These are phyloP conservation scores for Choreutis nemorana DNA, from an alignment of 2,888 invertebrate genomes.

Conservation along the genomic window DNA sequence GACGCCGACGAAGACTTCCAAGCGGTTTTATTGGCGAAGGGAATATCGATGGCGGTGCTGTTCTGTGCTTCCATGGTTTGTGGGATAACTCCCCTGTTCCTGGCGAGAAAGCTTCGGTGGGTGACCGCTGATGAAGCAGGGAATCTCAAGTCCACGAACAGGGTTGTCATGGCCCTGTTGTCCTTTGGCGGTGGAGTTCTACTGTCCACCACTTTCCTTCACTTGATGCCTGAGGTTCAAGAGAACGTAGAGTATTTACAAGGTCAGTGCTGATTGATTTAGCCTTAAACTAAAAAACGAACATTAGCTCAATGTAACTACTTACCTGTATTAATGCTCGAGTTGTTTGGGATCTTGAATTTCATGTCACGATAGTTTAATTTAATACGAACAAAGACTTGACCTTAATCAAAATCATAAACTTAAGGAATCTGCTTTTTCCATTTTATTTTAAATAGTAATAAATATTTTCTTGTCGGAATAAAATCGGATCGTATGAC, in stretches of 20 bases:
- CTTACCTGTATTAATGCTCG: too few species aligned
- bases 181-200: constrained; percentile 89
- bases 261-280: constrained; percentile 47
- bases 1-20: constrained; percentile 33
- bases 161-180: constrained; percentile 68
- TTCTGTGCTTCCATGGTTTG: constrained; percentile 78
- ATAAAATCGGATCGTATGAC: too few species aligned
- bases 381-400: too few species aligned
- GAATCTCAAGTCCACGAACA: constrained; percentile 52
- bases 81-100: constrained; percentile 76
- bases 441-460: too few species aligned
- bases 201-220: constrained; percentile 81
- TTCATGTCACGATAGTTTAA: too few species aligned
- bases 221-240: constrained; percentile 80
- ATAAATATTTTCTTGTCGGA: too few species aligned
- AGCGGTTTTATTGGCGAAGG: constrained; percentile 73
- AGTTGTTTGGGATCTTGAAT: too few species aligned
- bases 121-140: constrained; percentile 50
- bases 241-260: constrained; percentile 72
- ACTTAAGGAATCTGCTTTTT: too few species aligned
- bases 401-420: too few species aligned
- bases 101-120: constrained; percentile 73
- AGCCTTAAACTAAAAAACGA: too few species aligned
- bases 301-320: too few species aligned
- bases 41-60: constrained; percentile 79